Evolutionary conservation across 2,797 vertebrate genomes (phyloP).

Genomic region (Myiotriccus ornatus): DNA sequence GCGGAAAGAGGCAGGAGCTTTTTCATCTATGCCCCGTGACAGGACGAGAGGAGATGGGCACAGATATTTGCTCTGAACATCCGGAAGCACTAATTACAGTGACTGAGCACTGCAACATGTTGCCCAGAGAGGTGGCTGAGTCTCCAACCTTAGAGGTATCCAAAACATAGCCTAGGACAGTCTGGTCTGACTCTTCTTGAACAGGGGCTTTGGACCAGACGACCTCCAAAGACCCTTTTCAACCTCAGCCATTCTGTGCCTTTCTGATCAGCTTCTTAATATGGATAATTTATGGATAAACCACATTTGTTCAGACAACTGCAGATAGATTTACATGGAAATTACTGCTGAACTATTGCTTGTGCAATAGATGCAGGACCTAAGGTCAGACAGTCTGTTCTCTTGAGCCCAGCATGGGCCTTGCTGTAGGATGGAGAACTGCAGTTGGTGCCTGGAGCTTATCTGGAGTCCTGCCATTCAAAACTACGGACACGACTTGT

Average conservation of each 20-base stretch:
- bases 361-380: neutral
- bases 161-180: neutral
- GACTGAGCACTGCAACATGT: neutral
- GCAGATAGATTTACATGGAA: neutral
- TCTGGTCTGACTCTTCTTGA: neutral
- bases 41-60: neutral
- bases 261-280: neutral
- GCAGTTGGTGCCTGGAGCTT: neutral
- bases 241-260: neutral
- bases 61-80: neutral
- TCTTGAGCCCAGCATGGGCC: neutral
- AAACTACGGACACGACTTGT: neutral
- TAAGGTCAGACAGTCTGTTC: neutral
- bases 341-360: neutral
- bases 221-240: neutral
- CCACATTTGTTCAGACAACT: neutral
- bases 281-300: neutral
- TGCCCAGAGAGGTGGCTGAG: neutral
- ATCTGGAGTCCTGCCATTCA: neutral
- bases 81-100: neutral
- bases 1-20: neutral
- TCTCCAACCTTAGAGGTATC: neutral
- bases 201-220: neutral
- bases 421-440: neutral
- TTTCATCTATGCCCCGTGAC: neutral